These are phyloP conservation scores for Papilio gigon DNA, from an alignment of 2,888 invertebrate species.

Conservation along the genomic window DNA sequence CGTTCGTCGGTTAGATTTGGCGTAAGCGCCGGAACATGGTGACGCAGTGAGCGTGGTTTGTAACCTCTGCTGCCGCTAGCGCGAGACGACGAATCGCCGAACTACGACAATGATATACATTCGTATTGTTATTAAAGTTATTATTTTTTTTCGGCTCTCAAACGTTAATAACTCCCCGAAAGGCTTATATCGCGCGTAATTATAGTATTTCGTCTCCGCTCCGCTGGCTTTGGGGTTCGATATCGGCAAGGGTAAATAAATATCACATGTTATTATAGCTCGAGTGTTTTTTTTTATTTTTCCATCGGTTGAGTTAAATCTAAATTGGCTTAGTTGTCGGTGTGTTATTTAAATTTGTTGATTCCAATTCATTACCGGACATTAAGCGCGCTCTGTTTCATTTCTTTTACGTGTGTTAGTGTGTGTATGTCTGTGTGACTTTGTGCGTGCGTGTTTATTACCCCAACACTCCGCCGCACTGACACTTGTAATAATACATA, in stretches of 20 bases:
- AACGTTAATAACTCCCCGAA: conserved; percentile 53
- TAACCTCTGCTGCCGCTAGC: not conserved
- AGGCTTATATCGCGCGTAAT: conserved; percentile 54
- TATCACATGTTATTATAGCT: conserved; percentile 44
- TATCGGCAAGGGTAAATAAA: conserved; percentile 51
- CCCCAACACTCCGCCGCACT: no score
- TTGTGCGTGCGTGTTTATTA: not conserved
- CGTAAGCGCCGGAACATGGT: no score
- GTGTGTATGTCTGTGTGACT: not conserved
- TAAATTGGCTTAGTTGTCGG: conserved; percentile 30
- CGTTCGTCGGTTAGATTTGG: no score
- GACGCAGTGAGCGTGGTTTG: not conserved
- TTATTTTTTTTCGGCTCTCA: conserved; percentile 51
- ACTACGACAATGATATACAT: conserved; percentile 50
- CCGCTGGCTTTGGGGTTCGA: conserved; percentile 51
- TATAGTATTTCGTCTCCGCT: conserved; percentile 53
- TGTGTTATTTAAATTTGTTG: conserved; percentile 30
- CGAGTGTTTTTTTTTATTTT: conserved; percentile 39
- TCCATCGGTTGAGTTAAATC: conserved; percentile 25
- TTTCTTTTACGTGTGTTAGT: not conserved
- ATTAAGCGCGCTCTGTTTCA: conserved; percentile 19
- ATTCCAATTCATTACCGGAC: conserved; percentile 31
- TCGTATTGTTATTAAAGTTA: conserved; percentile 53
- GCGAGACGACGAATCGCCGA: conserved; percentile 32
- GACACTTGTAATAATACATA: no score